Conservation (phyloP, 2,888 invertebrate genomes). For the Watsonalla binaria region DNA sequence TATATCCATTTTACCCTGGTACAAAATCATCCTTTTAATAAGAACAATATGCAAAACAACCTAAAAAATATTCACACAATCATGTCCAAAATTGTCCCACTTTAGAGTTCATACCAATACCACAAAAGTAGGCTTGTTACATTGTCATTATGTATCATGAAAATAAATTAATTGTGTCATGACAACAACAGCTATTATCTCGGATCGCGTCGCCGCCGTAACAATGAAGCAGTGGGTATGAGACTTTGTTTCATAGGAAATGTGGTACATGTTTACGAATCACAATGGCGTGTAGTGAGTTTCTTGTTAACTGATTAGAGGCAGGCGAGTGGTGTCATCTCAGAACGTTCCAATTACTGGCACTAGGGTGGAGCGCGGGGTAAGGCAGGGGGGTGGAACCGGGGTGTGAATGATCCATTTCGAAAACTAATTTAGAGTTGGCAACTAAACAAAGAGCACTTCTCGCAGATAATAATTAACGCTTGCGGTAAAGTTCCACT, state of each 20-base stretch:
- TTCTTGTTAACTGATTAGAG: constrained; percentile 77
- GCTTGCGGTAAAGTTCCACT: constrained; percentile 77
- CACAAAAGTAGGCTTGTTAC: neutral
- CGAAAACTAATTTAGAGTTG: constrained; percentile 80
- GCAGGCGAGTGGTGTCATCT: constrained; percentile 75
- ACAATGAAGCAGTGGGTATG: constrained; percentile 2
- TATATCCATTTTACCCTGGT: no score
- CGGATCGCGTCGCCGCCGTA: neutral
- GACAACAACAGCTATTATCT: constrained; percentile 2
- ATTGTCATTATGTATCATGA: neutral
- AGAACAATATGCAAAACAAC: no score
- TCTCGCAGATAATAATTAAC: constrained; percentile 78
- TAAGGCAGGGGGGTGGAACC: constrained; percentile 34
- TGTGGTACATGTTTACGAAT: constrained; percentile 45
- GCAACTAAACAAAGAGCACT: constrained; percentile 80
- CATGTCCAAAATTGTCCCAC: no score
- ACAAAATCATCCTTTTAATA: no score
- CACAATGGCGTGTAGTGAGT: constrained; percentile 63
- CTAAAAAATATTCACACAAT: no score
- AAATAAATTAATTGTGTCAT: neutral
- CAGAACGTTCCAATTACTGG: constrained; percentile 77
- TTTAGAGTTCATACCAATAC: no score
- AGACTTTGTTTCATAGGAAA: constrained; percentile 21
- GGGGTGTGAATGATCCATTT: constrained; percentile 79
- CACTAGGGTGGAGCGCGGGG: constrained; percentile 36